These are phyloP conservation scores for Colaptes auratus DNA, from an alignment of 2,113 vertebrate genomes.

Conservation along the genomic window DNA sequence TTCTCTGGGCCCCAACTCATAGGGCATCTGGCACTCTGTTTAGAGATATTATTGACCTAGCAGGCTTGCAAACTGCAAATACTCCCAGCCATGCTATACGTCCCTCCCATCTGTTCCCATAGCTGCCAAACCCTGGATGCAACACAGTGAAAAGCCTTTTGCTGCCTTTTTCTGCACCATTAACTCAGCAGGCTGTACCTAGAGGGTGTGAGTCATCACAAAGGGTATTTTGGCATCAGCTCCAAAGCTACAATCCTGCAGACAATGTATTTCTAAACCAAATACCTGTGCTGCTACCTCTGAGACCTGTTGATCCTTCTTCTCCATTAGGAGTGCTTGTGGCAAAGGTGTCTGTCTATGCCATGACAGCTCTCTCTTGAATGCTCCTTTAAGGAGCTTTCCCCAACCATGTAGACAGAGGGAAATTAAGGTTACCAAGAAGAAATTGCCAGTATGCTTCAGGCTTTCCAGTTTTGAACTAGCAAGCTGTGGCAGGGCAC, in stretches of 20 bases:
- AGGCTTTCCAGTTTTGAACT: not conserved
- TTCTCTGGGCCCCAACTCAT: not conserved
- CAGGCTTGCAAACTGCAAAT: not conserved
- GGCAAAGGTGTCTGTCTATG: not conserved
- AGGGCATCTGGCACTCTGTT: not conserved
- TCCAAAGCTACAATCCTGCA: not conserved
- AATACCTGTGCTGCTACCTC: not conserved
- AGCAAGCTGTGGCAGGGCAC: not conserved
- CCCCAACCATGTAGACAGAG: rapidly evolving
- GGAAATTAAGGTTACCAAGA: not conserved
- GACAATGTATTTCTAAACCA: not conserved
- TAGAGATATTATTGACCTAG: not conserved
- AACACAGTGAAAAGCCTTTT: not conserved
- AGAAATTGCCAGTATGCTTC: not conserved
- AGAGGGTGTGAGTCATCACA: not conserved
- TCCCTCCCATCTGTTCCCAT: not conserved
- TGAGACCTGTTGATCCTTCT: not conserved
- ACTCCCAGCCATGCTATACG: not conserved
- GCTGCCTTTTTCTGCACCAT: not conserved
- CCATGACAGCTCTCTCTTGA: not conserved
- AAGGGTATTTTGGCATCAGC: not conserved
- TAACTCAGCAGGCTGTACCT: not conserved
- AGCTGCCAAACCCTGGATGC: not conserved
- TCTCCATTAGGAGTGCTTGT: not conserved
- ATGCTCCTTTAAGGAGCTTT: not conserved